Conservation (phyloP, 30 jellyfish, hydroid and myxozoan species). For the Phacellophora camtschatica region DNA sequence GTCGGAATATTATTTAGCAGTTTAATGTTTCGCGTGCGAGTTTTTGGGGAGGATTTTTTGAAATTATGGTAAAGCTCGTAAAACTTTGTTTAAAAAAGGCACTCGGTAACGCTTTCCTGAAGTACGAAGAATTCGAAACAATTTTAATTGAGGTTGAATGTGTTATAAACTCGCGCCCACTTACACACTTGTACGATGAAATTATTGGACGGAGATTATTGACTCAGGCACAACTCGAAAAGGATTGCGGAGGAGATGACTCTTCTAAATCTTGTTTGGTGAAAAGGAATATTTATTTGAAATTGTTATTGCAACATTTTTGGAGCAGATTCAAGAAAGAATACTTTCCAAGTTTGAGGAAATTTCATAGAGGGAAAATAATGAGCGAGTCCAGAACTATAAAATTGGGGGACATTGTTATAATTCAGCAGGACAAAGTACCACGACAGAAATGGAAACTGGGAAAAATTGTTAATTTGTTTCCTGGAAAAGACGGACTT, state of each 20-base stretch:
- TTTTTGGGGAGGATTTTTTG: not conserved
- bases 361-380: not conserved
- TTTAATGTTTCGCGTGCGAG: not conserved
- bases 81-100: not conserved
- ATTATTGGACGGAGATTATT: not conserved
- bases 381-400: not conserved
- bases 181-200: not conserved
- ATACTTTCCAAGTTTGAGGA: not conserved
- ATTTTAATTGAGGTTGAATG: not conserved
- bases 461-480: not conserved
- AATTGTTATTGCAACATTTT: not conserved
- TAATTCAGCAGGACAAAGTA: not conserved
- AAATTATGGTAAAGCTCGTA: not conserved
- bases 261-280: not conserved
- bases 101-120: not conserved
- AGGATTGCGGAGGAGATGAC: not conserved
- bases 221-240: not conserved
- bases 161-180: not conserved
- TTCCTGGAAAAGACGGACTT: not conserved
- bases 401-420: not conserved
- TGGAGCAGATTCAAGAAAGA: not conserved
- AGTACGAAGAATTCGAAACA: not conserved
- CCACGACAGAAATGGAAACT: not conserved
- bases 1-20: not conserved
- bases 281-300: not conserved